phyloP scores from a whole-genome alignment of 2,888 invertebrate species.

The Andricus curvator region DNA sequence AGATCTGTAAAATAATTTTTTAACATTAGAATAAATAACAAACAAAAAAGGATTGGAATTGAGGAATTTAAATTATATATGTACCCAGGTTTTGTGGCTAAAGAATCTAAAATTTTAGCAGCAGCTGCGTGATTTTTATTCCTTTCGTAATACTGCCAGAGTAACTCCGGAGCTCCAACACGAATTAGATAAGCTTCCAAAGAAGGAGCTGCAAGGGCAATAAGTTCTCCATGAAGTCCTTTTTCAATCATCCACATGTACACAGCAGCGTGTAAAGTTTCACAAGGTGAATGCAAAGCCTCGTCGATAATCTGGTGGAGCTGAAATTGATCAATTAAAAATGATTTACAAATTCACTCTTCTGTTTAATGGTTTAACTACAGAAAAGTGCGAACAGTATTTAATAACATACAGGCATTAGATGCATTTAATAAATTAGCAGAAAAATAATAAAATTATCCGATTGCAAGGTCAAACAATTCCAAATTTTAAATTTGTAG shows the following conservation, averaged over 20 bases:
- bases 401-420: too few relatives aligned
- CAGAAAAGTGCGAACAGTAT: too few relatives aligned
- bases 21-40: conserved; percentile 18
- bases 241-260: conserved; percentile 95
- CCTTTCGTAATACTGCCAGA: conserved; percentile 98
- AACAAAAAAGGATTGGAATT: background rate
- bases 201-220: conserved; percentile 84
- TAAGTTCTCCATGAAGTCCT: conserved; percentile 85
- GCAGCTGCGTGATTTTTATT: conserved; percentile 95
- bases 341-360: background rate
- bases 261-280: conserved; percentile 92
- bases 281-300: conserved; percentile 87
- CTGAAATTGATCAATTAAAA: conserved; percentile 71
- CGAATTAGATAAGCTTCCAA: conserved; percentile 87
- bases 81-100: conserved; percentile 88
- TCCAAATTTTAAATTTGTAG: too few relatives aligned
- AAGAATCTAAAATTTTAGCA: conserved; percentile 91
- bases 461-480: too few relatives aligned
- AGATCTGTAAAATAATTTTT: conserved; percentile 80
- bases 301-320: conserved; percentile 83
- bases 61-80: conserved; percentile 49
- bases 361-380: background rate
- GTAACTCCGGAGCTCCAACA: conserved; percentile 78
- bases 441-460: too few relatives aligned
- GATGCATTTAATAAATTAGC: too few relatives aligned